Percentiles rank a stretch among this genome's conserved stretches.
These are phyloP conservation scores for Incurvaria masculella DNA, from an alignment of 2,888 invertebrate genomes.

Conservation along the genomic window DNA sequence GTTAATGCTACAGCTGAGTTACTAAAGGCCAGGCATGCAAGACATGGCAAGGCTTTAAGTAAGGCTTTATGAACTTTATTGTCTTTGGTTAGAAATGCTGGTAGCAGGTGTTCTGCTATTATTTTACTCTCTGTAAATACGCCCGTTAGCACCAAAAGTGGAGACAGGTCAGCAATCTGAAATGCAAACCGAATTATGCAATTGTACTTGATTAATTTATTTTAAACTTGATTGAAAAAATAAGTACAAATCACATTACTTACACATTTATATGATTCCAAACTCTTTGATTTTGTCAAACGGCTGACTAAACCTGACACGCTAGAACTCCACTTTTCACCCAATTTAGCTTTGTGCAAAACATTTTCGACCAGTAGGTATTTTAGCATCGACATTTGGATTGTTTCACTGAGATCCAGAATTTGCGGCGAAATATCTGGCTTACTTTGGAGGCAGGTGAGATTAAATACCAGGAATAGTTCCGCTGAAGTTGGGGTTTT, in stretches of 20 bases:
- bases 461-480: constrained; percentile 22
- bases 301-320: constrained; percentile 22
- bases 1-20: constrained; percentile 24
- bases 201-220: neutral
- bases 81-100: constrained; percentile 36
- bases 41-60: constrained; percentile 24
- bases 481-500: constrained; percentile 22
- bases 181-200: constrained; percentile 20
- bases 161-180: constrained; percentile 35
- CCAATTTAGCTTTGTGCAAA: constrained; percentile 22
- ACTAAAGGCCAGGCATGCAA: constrained; percentile 37
- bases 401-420: constrained; percentile 19
- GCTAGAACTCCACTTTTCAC: constrained; percentile 25
- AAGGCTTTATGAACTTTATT: constrained; percentile 28
- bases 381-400: constrained; percentile 26
- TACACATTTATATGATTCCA: constrained; percentile 22
- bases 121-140: constrained; percentile 34
- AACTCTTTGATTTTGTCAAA: constrained; percentile 25
- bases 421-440: constrained; percentile 22
- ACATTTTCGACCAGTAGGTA: constrained; percentile 26
- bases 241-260: constrained; percentile 12
- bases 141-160: constrained; percentile 33
- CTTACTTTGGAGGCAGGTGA: constrained; percentile 27
- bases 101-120: constrained; percentile 40
- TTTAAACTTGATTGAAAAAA: neutral